Conservation (phyloP, 1,140 invertebrate species). For the Pomacea maculata region DNA sequence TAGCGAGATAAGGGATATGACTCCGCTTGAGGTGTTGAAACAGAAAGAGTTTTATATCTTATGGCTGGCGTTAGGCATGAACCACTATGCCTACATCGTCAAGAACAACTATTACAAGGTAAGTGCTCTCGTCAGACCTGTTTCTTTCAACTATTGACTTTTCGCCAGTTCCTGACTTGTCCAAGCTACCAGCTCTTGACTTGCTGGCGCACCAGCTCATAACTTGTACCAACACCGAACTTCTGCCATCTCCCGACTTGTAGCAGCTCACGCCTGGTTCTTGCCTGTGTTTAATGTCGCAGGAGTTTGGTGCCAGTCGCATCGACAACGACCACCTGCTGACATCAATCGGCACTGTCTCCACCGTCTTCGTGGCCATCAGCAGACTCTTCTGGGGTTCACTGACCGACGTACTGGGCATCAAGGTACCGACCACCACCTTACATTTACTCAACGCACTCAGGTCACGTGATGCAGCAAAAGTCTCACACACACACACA, state of each 20-base stretch:
- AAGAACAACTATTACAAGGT: slow-evolving; percentile 39
- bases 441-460: too few relatives aligned
- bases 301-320: slow-evolving; percentile 28
- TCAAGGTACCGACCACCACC: slow-evolving; percentile 12
- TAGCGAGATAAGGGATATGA: slow-evolving; percentile 8
- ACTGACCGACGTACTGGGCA: slow-evolving; percentile 23
- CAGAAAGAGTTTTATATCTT: slow-evolving; percentile 31
- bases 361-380: slow-evolving; percentile 27
- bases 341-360: slow-evolving; percentile 27
- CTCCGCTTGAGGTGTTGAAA: slow-evolving; percentile 23
- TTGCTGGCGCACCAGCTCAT: too few relatives aligned
- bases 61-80: slow-evolving; percentile 28
- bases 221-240: too few relatives aligned
- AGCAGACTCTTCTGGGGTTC: slow-evolving; percentile 26
- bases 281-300: not conserved
- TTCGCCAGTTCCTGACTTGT: not conserved
- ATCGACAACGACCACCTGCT: slow-evolving; percentile 34
- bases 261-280: too few relatives aligned
- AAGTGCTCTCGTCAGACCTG: not conserved
- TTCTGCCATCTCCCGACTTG: too few relatives aligned
- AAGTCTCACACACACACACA: too few relatives aligned
- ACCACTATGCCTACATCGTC: slow-evolving; percentile 37
- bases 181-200: too few relatives aligned
- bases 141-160: not conserved
- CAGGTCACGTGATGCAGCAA: too few relatives aligned